Base-by-base conservation (phyloP, 2,888 invertebrate species). In the Lissocephala sabroskyi region DNA sequence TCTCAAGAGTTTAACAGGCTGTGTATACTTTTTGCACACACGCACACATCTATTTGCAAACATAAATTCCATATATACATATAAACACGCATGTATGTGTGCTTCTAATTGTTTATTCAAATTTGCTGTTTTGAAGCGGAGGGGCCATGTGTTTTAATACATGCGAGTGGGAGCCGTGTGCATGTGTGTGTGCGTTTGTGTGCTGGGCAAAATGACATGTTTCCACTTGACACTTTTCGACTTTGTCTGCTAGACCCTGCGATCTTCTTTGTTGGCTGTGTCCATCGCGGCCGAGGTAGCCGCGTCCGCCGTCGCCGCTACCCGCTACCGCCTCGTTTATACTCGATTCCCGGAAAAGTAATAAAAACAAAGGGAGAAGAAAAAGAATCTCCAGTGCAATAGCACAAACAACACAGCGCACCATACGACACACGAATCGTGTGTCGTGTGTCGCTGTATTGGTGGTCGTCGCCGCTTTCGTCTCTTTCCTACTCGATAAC, bases 311-410 rank as follows among this genome's bases (percentile, higher is more conserved):
- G 47, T 43, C 28, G 44, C 47, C 14, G 52, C 52, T 43, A 41
- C 46, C 45, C 50, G 43, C 51, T 40, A 55, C 52, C 52, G 58
- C 56, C 55, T 13, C 16, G 14, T 68, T 61, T 52, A 55, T 56
- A 64, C 35, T 56, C 58, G 49, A 63, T 75, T 75, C 75, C 56
- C 57, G 62, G 77, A 77, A 75, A 73, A 73, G 59, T 65, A 67
- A 73, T 75, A 71, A 70, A 77, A 71, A 70, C 71, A 76, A 74
- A 76, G 65, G 66, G 49, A 66, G 62, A 67, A 71, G 65, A 73
- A 67, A 65, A 71, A 71, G 67, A 76, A 73, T 73, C 74, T 74
- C 68, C 62, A 75, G 61, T 68, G 77, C 60, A 68, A 60, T 65
- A 58, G 65, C 68, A 65, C 41, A 48, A 59, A 47, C 41, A 51